Evolutionary conservation across 2,113 vertebrate species (phyloP), one percentile per base, ranked within the genome.

Genomic region (Psilopogon haemacephalus): DNA sequence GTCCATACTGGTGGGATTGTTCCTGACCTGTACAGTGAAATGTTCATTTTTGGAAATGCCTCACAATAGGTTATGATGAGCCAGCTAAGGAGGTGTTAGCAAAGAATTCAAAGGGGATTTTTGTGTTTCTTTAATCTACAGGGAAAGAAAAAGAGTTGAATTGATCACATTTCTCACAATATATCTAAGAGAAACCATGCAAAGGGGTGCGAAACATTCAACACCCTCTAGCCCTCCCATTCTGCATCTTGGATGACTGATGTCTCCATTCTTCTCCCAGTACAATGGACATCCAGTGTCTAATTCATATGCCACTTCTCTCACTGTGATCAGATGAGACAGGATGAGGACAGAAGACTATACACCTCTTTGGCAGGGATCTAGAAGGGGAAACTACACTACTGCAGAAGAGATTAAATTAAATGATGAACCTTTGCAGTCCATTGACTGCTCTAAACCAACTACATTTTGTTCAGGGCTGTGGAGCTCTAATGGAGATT

Each of bases 1-100:
- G 1, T 67, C 33, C 1, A 0, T 63, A 67, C 21, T 46, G 17
- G 32, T 0, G 2, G 65, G 14, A 35, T 52, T 46, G n/a, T 28
- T 81, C 50, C 27, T 85, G 70, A 62, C 35, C 32, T 16, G 38
- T 3, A 3, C 0, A 3, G 23, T 62, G 33, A 77, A 88, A 79
- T 12, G 15, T 64, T 82, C 26, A 1, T 46, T 81, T 93, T 70
- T 78, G 26, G 70, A 81, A 84, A 55, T 68, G 42, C 33, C n/a
- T 86, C 58, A 35, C 23, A n/a, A 56, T 10, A 48, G 65, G 54
- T 78, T 84, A 33, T 48, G 69, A 60, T 10, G 44, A 89, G 30
- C 68, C 68, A 75, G n/a, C 27, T 54, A 48, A 82, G 42, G 54
- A 64, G 30, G 13, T 52, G 30, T 71, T 92, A 80, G 10, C n/a